phyloP scores from a whole-genome alignment of 1,140 invertebrate species.

The Drosophila orena region DNA sequence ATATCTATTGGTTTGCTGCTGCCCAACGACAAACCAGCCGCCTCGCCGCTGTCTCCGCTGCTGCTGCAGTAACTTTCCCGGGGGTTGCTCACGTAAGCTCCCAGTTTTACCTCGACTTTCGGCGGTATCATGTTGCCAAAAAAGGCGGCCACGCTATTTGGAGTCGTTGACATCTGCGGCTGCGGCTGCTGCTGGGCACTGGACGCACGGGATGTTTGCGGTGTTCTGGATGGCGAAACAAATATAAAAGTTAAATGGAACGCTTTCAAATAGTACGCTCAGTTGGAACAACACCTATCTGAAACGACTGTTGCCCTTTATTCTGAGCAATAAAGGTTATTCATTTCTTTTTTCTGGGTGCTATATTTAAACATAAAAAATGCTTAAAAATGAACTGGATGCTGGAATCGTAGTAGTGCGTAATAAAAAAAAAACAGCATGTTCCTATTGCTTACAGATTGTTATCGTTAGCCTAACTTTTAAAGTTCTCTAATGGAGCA shows the following conservation, averaged over 20 bases:
- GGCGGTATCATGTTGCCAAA: slow-evolving; percentile 83
- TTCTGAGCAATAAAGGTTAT: no score
- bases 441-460: no score
- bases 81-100: slow-evolving; percentile 38
- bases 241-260: neutral
- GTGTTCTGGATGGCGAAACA: slow-evolving; percentile 39
- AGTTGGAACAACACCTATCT: no score
- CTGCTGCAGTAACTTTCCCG: slow-evolving; percentile 67
- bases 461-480: no score
- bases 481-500: no score
- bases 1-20: slow-evolving; percentile 77
- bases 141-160: slow-evolving; percentile 74
- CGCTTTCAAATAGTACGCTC: no score
- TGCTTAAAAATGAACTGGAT: no score
- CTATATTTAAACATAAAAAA: no score
- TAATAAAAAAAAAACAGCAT: no score
- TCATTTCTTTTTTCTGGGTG: no score
- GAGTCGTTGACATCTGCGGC: slow-evolving; percentile 60
- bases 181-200: slow-evolving; percentile 58
- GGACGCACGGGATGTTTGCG: slow-evolving; percentile 57
- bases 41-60: slow-evolving; percentile 61
- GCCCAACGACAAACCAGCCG: neutral
- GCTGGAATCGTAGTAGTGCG: no score
- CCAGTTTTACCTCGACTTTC: slow-evolving; percentile 81
- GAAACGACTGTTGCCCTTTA: no score